Conservation (phyloP, 2,797 vertebrate genomes). For the Diplodus puntazzo region DNA sequence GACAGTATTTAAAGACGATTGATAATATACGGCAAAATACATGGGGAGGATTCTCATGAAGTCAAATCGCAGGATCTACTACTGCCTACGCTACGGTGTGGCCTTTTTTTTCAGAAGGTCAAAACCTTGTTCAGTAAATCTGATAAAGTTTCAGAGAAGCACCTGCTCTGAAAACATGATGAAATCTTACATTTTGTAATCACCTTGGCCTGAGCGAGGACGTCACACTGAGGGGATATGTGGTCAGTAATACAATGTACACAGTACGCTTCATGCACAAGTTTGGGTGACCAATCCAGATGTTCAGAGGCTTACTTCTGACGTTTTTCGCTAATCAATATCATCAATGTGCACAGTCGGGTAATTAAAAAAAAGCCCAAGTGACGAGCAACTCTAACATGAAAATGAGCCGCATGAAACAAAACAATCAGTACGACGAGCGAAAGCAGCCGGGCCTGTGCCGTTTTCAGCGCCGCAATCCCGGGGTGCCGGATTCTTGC, state of each 20-base stretch:
- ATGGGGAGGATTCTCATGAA: constrained; percentile 15
- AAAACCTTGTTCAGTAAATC: constrained; percentile 23
- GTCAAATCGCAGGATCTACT: constrained; percentile 42
- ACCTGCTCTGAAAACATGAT: constrained; percentile 26
- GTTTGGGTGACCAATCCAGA: not conserved
- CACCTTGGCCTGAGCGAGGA: constrained; percentile 17
- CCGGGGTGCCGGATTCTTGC: constrained; percentile 57
- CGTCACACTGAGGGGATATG: constrained; percentile 12
- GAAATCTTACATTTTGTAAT: not conserved
- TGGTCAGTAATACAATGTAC: not conserved
- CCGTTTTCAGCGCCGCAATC: constrained; percentile 43
- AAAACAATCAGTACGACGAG: constrained; percentile 23
- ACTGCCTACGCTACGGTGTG: constrained; percentile 16
- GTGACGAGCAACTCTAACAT: not conserved
- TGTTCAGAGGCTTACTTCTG: not conserved
- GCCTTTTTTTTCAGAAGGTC: constrained; percentile 53
- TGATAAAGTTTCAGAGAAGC: constrained; percentile 64
- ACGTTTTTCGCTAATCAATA: not conserved
- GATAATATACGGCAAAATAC: constrained; percentile 24
- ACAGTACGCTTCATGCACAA: too few relatives aligned
- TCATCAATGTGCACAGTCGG: too few relatives aligned
- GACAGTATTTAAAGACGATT: constrained; percentile 42
- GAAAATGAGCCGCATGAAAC: not conserved
- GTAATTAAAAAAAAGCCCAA: too few relatives aligned
- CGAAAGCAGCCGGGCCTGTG: constrained; percentile 18